Evolutionary conservation across 2,113 vertebrate genomes (phyloP).

Genomic region (Microcebus tavaratra): DNA sequence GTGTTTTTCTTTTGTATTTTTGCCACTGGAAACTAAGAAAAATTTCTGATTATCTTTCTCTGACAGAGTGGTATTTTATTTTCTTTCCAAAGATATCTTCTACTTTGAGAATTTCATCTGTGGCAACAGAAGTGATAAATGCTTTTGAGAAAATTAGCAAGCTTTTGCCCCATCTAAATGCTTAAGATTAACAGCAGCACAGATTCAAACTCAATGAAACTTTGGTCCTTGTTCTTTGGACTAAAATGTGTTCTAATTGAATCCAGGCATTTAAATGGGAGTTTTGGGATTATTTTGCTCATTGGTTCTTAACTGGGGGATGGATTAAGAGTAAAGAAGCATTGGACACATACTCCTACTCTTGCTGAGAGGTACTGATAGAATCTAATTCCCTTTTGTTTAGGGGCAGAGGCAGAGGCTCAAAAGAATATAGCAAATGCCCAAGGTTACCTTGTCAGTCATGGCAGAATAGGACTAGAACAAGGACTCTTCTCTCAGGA

Average conservation of each 20-base stretch:
- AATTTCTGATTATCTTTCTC: background rate
- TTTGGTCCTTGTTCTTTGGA: background rate
- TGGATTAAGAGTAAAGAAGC: background rate
- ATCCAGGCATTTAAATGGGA: background rate
- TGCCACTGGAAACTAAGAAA: background rate
- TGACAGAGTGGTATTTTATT: background rate
- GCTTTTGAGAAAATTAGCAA: slow-evolving; percentile 4
- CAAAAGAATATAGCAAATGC: background rate
- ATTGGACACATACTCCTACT: background rate
- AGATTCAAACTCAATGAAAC: background rate
- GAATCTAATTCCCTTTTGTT: background rate
- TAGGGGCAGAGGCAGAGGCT: background rate
- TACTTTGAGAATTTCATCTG: background rate
- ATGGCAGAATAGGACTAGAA: background rate
- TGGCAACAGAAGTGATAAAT: background rate
- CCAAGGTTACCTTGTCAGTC: background rate
- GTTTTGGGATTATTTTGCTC: background rate
- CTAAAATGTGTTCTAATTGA: background rate
- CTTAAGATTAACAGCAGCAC: background rate
- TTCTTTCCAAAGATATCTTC: slow-evolving; percentile 4
- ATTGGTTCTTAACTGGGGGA: background rate
- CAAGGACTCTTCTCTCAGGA: background rate
- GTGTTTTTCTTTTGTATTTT: background rate
- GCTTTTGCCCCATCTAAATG: background rate
- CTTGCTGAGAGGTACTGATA: background rate